Percentiles rank a stretch among this genome's conserved stretches.
Evolutionary conservation across 2,888 invertebrate species (phyloP).

Genomic region (Lycaena phlaeas): DNA sequence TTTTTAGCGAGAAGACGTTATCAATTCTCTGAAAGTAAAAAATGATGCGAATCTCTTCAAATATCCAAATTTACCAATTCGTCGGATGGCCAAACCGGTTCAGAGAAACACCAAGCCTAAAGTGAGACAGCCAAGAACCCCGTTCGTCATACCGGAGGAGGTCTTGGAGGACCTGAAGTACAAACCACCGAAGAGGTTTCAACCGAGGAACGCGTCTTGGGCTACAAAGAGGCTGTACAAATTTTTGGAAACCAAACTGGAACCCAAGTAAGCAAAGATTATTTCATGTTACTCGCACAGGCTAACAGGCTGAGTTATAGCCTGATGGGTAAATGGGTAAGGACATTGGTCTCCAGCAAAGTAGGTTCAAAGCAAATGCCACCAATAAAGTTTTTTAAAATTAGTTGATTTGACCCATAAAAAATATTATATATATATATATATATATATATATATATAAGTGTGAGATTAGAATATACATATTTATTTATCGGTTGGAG

Average conservation of each 20-base stretch:
- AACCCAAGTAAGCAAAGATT: constrained; percentile 42
- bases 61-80: not conserved
- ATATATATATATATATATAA: too few species aligned
- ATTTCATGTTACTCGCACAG: not conserved
- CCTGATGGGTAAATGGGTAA: too few species aligned
- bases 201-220: constrained; percentile 50
- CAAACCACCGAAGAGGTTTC: constrained; percentile 53
- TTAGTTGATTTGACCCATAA: too few species aligned
- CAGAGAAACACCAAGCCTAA: constrained; percentile 22
- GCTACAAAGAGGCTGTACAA: constrained; percentile 52
- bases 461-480: too few species aligned
- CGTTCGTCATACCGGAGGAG: constrained; percentile 35
- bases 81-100: not conserved
- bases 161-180: constrained; percentile 48
- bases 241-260: constrained; percentile 49
- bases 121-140: constrained; percentile 23
- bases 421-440: too few species aligned
- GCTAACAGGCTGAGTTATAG: too few species aligned
- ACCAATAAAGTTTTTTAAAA: not conserved
- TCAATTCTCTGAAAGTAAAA: constrained; percentile 29
- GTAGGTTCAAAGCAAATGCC: too few species aligned
- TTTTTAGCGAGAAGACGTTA: constrained; percentile 38
- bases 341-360: too few species aligned
- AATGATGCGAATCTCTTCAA: constrained; percentile 14
- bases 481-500: too few species aligned